Evolutionary conservation across 1,140 invertebrate species (phyloP).

Genomic region (Condylostylus longicornis): DNA sequence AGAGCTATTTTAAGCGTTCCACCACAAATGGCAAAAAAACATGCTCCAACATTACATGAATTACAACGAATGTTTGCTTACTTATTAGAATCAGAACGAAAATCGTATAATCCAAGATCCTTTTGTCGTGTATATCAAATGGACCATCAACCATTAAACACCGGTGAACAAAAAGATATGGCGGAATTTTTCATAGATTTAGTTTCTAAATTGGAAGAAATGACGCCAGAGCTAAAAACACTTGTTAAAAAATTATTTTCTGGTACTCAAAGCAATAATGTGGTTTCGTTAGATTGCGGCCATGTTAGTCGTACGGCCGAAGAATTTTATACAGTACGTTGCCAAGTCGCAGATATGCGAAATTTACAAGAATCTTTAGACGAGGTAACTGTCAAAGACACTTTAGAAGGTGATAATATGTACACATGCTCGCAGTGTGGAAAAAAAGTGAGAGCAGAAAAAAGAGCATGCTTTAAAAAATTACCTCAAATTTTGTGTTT

Average conservation of each 20-base stretch:
- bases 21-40: conserved; percentile 48
- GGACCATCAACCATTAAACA: conserved; percentile 90
- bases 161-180: conserved; percentile 96
- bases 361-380: conserved; percentile 89
- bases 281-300: conserved; percentile 83
- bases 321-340: conserved; percentile 91
- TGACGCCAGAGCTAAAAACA: conserved; percentile 79
- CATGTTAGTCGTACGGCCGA: conserved; percentile 87
- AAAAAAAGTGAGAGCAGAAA: conserved; percentile 87
- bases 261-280: conserved; percentile 85
- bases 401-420: conserved; percentile 92
- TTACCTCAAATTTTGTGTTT: conserved; percentile 86
- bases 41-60: conserved; percentile 69
- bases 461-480: conserved; percentile 87
- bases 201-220: conserved; percentile 89
- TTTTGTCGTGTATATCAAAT: conserved; percentile 95
- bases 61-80: conserved; percentile 92
- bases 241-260: conserved; percentile 85
- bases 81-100: conserved; percentile 81
- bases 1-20: conserved; percentile 55
- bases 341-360: conserved; percentile 91
- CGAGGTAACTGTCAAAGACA: conserved; percentile 92
- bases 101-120: conserved; percentile 85
- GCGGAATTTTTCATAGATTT: conserved; percentile 95
- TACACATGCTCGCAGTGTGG: conserved; percentile 92